phyloP scores from a whole-genome alignment of 2,888 invertebrate species.

The Dryococelus australis region DNA sequence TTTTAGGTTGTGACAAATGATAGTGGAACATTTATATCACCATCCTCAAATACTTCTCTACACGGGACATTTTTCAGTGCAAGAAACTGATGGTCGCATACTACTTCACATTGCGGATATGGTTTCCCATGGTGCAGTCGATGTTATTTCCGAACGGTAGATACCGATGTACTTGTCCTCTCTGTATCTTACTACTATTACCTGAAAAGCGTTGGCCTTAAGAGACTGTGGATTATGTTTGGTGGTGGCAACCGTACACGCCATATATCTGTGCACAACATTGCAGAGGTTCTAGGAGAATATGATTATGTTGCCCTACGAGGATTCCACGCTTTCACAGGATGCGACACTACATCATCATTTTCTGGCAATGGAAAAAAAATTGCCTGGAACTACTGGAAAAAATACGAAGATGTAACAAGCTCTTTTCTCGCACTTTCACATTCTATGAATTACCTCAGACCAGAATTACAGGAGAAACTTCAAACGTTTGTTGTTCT shows the following conservation, averaged over 20 bases:
- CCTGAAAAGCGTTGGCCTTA: background rate
- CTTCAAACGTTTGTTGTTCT: too few species aligned
- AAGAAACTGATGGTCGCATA: too few species aligned
- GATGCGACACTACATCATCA: background rate
- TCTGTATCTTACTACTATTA: constrained; percentile 18
- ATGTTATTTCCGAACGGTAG: background rate
- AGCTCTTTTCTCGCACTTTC: too few species aligned
- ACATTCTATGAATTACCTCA: too few species aligned
- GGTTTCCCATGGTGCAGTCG: too few species aligned
- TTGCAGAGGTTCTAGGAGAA: background rate
- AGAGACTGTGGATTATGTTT: background rate
- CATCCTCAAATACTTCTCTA: constrained; percentile 5
- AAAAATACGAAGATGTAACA: too few species aligned
- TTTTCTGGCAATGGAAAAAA: background rate
- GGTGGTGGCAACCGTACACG: background rate
- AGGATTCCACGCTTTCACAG: background rate
- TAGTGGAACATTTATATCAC: background rate
- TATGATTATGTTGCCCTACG: background rate
- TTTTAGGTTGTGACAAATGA: background rate
- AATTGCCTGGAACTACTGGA: background rate
- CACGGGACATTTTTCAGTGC: too few species aligned
- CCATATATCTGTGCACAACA: background rate
- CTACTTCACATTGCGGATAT: too few species aligned
- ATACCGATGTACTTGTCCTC: background rate
- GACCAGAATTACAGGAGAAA: too few species aligned